Percentiles rank a stretch among this genome's conserved stretches.
These are phyloP conservation scores for Prionailurus bengalensis DNA, from an alignment of 2,113 vertebrate genomes.

Conservation along the genomic window DNA sequence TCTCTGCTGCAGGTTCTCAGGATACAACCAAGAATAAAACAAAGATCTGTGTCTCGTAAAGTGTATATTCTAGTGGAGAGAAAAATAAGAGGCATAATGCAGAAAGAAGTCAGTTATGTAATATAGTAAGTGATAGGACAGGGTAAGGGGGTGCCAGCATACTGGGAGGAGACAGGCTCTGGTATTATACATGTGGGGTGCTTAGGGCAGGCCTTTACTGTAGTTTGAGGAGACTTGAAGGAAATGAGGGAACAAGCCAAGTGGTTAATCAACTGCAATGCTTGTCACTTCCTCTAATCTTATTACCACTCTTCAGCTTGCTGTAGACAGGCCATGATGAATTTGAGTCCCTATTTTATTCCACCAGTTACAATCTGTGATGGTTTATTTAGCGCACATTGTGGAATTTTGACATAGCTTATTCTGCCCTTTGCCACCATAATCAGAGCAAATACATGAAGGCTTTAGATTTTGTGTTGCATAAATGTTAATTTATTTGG, in stretches of 20 bases:
- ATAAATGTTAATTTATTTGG: constrained; percentile 39
- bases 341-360: background rate
- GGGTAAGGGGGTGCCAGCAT: background rate
- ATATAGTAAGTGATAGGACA: background rate
- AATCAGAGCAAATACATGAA: constrained; percentile 4
- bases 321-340: background rate
- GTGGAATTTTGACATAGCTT: background rate
- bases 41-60: background rate
- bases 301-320: background rate
- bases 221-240: background rate
- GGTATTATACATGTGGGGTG: background rate
- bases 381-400: background rate
- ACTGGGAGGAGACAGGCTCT: background rate
- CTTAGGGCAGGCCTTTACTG: background rate
- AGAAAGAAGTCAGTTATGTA: background rate
- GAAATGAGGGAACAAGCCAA: background rate
- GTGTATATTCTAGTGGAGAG: background rate
- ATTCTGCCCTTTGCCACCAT: background rate
- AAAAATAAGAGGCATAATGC: background rate
- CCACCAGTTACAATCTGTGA: background rate
- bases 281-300: background rate
- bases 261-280: background rate
- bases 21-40: background rate
- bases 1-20: background rate
- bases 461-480: background rate